Conservation (phyloP, 2,888 invertebrate genomes). For the Hoplodrina blanda region DNA sequence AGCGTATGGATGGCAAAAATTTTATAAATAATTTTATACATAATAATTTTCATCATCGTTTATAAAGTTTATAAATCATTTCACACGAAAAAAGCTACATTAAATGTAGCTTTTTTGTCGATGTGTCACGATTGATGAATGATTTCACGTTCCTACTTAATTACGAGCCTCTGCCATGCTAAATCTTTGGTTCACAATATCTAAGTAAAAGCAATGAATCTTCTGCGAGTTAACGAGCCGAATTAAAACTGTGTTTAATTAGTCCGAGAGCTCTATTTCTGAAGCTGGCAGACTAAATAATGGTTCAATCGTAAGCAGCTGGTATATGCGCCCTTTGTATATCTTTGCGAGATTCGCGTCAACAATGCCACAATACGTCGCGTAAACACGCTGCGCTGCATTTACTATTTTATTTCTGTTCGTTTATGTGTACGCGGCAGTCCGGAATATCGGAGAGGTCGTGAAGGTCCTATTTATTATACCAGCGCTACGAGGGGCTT, state of each 20-base stretch:
- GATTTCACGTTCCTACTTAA: too few species aligned
- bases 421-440: background rate
- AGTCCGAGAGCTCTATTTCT: conserved; percentile 42
- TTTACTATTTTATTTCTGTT: conserved; percentile 4
- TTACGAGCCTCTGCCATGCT: too few species aligned
- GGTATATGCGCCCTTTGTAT: conserved; percentile 36
- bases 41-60: too few species aligned
- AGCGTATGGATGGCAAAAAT: too few species aligned
- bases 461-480: background rate
- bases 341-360: conserved; percentile 13
- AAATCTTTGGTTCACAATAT: too few species aligned
- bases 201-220: background rate
- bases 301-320: conserved; percentile 32
- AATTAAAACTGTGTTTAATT: conserved; percentile 31
- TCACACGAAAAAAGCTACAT: too few species aligned
- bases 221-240: conserved; percentile 4
- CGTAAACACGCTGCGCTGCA: conserved; percentile 25
- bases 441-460: background rate
- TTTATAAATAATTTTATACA: too few species aligned
- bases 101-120: too few species aligned
- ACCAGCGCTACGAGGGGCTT: background rate
- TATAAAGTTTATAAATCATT: too few species aligned
- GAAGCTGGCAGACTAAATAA: conserved; percentile 50
- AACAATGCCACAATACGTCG: background rate
- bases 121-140: too few species aligned